Percentiles rank a stretch among this genome's conserved stretches.
Evolutionary conservation across 2,888 invertebrate genomes (phyloP).

Genomic region (Hyles lineata): DNA sequence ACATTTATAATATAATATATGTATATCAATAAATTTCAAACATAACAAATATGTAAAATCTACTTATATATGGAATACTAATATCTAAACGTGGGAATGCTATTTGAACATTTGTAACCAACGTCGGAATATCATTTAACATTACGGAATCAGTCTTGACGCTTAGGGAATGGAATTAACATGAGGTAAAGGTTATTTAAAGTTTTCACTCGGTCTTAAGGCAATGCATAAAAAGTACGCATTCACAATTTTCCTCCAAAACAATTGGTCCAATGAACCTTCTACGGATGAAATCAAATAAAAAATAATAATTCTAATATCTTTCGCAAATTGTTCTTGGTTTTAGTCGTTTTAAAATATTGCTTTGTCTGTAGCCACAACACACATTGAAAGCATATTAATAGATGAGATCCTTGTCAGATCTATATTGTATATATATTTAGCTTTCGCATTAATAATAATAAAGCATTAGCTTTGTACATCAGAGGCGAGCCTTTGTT

Average conservation of each 20-base stretch:
- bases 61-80: slow-evolving; percentile 4
- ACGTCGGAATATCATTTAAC: slow-evolving; percentile 19
- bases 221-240: neutral
- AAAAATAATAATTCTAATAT: neutral
- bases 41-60: slow-evolving; percentile 20
- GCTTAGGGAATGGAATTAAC: slow-evolving; percentile 22
- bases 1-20: slow-evolving; percentile 8
- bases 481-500: neutral
- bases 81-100: slow-evolving; percentile 25
- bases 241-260: neutral
- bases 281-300: neutral
- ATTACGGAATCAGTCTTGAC: slow-evolving; percentile 29
- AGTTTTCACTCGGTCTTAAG: neutral
- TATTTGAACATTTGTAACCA: slow-evolving; percentile 14
- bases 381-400: slow-evolving; percentile 20
- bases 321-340: neutral
- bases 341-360: neutral
- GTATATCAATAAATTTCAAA: slow-evolving; percentile 16
- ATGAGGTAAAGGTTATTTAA: slow-evolving; percentile 23
- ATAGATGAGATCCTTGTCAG: slow-evolving; percentile 14
- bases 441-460: slow-evolving; percentile 2
- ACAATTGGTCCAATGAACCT: neutral
- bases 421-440: neutral
- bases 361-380: slow-evolving; percentile 1
- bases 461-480: slow-evolving; percentile 9